Evolutionary conservation across 35 echinoderm and acorn worm genomes (phyloP).

Genomic region (Patiria miniata): DNA sequence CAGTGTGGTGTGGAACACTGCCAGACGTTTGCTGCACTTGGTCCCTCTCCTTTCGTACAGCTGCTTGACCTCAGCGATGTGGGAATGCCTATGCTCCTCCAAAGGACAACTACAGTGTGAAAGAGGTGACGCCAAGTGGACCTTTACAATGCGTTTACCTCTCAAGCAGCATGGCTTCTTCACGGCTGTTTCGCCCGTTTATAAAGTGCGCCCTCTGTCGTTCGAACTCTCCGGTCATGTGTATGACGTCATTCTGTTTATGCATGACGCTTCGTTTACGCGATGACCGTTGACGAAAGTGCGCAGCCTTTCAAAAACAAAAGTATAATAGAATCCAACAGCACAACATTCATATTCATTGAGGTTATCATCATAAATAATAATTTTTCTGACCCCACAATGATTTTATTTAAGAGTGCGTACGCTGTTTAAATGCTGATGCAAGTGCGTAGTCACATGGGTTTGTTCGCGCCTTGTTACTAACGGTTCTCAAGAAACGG

Average conservation of each 20-base stretch:
- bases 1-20: too few relatives aligned
- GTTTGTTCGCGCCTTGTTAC: background rate
- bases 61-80: too few relatives aligned
- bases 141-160: too few relatives aligned
- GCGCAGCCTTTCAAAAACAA: background rate
- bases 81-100: too few relatives aligned
- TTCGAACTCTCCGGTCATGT: background rate
- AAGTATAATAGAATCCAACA: background rate
- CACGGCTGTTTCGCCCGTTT: background rate
- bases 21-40: too few relatives aligned
- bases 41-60: too few relatives aligned
- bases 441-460: background rate
- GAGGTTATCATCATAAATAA: too few relatives aligned
- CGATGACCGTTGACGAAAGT: background rate
- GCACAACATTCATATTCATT: background rate
- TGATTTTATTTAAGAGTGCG: background rate
- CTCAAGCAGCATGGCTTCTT: too few relatives aligned
- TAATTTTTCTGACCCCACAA: too few relatives aligned
- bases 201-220: background rate
- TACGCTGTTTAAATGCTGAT: background rate
- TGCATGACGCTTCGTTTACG: background rate
- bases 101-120: too few relatives aligned
- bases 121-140: too few relatives aligned
- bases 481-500: background rate
- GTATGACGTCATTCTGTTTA: background rate